These are phyloP conservation scores for Alloscopus bannaensis DNA, from an alignment of 2,888 invertebrate species.

Conservation along the genomic window DNA sequence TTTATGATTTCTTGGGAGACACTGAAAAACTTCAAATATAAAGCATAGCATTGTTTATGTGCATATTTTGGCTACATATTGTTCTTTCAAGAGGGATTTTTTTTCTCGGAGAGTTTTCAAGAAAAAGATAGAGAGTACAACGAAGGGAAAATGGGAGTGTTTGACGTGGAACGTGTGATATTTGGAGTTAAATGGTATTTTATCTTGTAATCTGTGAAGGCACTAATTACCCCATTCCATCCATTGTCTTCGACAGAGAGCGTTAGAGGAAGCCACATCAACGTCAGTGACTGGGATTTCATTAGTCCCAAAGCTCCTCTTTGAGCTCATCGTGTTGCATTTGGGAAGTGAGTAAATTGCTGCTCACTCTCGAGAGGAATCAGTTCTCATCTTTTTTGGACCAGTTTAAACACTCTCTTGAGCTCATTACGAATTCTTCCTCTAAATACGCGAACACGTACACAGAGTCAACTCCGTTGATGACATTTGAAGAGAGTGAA, in stretches of 20 bases:
- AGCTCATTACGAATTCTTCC: constrained; percentile 17
- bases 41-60: no score
- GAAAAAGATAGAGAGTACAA: no score
- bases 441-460: not conserved
- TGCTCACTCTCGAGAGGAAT: constrained; percentile 19
- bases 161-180: no score
- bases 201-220: constrained; percentile 61
- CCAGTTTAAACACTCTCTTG: constrained; percentile 15
- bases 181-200: constrained; percentile 49
- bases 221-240: constrained; percentile 63
- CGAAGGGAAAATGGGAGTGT: no score
- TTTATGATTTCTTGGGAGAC: no score
- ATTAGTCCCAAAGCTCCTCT: constrained; percentile 11
- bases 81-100: no score
- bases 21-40: no score
- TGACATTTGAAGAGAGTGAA: not conserved
- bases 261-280: constrained; percentile 20
- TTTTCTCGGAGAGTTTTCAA: no score
- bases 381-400: constrained; percentile 1
- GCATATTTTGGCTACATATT: no score
- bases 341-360: no score
- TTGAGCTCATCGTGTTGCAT: not conserved
- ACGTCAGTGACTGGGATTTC: constrained; percentile 32
- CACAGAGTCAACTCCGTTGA: not conserved
- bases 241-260: constrained; percentile 46